Evolutionary conservation across 2,797 vertebrate species (phyloP), one percentile per base, ranked within the genome.

Genomic region (Acipenser transmontanus): DNA sequence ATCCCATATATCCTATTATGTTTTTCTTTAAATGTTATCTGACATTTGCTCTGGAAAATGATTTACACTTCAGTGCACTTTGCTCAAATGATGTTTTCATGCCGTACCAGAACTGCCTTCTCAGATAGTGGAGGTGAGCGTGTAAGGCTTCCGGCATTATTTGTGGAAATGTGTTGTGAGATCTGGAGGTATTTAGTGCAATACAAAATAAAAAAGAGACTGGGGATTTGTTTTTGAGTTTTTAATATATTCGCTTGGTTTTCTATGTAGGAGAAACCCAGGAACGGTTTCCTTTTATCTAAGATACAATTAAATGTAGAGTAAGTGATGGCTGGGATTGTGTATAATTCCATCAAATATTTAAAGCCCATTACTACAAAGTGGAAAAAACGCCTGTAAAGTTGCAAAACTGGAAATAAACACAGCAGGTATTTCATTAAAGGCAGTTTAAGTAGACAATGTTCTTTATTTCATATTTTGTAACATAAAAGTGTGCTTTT

Each of bases 1-100:
- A 6, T 52, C 50, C 50, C 50, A 6, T 13, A 57, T 2, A 13
- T 34, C 34, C 9, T 57, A 6, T 57, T 57, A 11, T 11, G 7
- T n/a, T 57, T 57, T 57, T 14, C 54, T 57, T 57, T 57, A 57
- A 57, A 57, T 57, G 54, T 57, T 57, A n/a, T 14, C 54, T 57
- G 54, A 57, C 54, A 57, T 57, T 57, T 57, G 54, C 54, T n/a
- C 54, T 57, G 9, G 54, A 11, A 13, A 57, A 57, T 11, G 12
- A 57, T n/a, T 57, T 57, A 2, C 54, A 57, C 54, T 11, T 57
- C 54, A 57, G 54, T 57, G 54, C 54, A 11, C 54, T n/a, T n/a
- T 57, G 14, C 54, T 57, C 54, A 13, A n/a, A 57, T 57, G 9
- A 57, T 13, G 14, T 57, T n/a, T 57, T n/a, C 12, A 57, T 57